Conservation (phyloP, 2,113 vertebrate genomes). For the Emydocephalus ijimae region DNA sequence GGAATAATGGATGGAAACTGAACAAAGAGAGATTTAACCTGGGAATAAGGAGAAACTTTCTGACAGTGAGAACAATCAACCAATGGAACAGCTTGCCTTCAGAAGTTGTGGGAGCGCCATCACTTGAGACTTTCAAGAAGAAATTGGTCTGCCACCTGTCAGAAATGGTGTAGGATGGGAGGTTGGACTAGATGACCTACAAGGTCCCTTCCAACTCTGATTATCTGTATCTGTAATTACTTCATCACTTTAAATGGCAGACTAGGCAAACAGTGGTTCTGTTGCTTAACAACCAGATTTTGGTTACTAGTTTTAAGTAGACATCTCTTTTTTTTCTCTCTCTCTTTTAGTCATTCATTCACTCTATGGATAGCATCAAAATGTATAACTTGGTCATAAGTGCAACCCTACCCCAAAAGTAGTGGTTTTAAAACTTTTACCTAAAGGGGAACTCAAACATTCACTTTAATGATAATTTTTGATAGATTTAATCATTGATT, state of each 20-base stretch:
- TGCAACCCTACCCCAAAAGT: background rate
- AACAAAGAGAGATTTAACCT: no score
- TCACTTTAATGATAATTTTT: background rate
- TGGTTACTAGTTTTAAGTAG: background rate
- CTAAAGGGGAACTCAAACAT: background rate
- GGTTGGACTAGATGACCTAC: no score
- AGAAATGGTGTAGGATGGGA: no score
- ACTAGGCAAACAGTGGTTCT: background rate
- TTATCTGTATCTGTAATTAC: no score
- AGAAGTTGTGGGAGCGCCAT: no score
- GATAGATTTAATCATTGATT: background rate
- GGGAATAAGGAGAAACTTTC: no score
- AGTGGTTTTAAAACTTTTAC: background rate
- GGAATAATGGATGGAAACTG: no score
- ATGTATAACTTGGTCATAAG: background rate
- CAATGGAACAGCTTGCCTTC: no score
- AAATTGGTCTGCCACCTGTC: no score
- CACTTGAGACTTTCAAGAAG: no score
- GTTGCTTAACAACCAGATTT: background rate
- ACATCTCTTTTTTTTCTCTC: background rate
- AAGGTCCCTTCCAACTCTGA: no score
- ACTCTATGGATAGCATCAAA: background rate
- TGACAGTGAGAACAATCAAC: no score
- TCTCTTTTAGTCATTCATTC: background rate
- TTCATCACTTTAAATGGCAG: background rate